phyloP scores from a whole-genome alignment of 2,797 vertebrate species.

The Typhlichthys eigenmanni region DNA sequence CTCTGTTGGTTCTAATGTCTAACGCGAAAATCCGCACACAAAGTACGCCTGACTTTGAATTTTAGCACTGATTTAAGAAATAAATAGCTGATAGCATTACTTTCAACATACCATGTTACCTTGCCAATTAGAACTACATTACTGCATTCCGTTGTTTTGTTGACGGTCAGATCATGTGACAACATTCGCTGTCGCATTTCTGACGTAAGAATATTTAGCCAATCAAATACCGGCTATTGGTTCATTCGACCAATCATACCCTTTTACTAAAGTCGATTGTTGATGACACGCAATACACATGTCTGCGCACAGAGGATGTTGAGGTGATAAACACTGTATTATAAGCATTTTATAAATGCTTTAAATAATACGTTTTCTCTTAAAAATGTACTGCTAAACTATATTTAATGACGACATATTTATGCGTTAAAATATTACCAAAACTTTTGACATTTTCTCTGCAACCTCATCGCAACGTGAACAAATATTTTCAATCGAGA shows the following conservation, averaged over 20 bases:
- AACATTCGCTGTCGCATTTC: slow-evolving; percentile 36
- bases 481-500: slow-evolving; percentile 3
- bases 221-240: slow-evolving; percentile 24
- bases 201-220: background rate
- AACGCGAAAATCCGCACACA: background rate
- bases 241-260: slow-evolving; percentile 56
- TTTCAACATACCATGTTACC: slow-evolving; percentile 20
- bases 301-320: slow-evolving; percentile 53
- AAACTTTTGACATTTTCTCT: slow-evolving; percentile 30
- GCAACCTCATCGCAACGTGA: slow-evolving; percentile 27
- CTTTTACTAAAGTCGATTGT: slow-evolving; percentile 22
- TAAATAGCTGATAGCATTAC: background rate
- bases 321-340: slow-evolving; percentile 59
- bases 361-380: background rate
- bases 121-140: slow-evolving; percentile 15
- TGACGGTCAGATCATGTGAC: slow-evolving; percentile 38
- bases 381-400: background rate
- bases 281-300: slow-evolving; percentile 56
- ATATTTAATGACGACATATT: background rate
- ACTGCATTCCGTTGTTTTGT: slow-evolving; percentile 27
- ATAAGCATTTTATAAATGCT: background rate
- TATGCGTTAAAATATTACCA: slow-evolving; percentile 44
- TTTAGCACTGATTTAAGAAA: too few species aligned
- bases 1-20: slow-evolving; percentile 1
- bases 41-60: background rate